Conservation (phyloP, 1,140 invertebrate species). For the Eurosta solidaginis region DNA sequence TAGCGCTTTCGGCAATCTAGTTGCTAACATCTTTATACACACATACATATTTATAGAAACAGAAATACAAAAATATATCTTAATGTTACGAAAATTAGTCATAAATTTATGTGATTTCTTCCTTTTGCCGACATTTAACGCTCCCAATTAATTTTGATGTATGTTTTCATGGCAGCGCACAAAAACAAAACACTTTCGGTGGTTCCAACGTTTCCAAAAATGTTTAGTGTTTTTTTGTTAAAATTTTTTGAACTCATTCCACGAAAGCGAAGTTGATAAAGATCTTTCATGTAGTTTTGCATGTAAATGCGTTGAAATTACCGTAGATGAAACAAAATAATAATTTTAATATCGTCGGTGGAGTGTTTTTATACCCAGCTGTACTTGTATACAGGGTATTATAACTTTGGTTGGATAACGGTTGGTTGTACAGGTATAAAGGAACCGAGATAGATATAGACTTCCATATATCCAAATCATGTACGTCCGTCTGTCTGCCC, state of each 20-base stretch:
- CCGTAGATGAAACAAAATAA: neutral
- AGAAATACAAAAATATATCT: neutral
- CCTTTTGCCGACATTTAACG: constrained; percentile 16
- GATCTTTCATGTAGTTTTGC: constrained; percentile 30
- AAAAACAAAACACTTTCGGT: neutral
- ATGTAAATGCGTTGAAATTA: constrained; percentile 36
- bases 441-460: no score
- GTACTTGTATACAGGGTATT: neutral
- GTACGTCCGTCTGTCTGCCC: no score
- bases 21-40: neutral
- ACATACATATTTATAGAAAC: neutral
- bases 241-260: neutral
- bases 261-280: constrained; percentile 32
- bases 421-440: no score
- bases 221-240: neutral
- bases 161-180: neutral
- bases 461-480: no score
- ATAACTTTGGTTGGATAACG: no score
- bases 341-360: neutral
- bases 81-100: constrained; percentile 32
- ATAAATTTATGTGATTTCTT: constrained; percentile 34
- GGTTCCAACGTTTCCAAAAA: neutral
- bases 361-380: neutral
- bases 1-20: neutral
- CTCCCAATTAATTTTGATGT: constrained; percentile 31